Percentiles rank a stretch among this genome's conserved stretches.
Conservation (phyloP, 2,797 vertebrate species). For the Tachyglossus aculeatus region DNA sequence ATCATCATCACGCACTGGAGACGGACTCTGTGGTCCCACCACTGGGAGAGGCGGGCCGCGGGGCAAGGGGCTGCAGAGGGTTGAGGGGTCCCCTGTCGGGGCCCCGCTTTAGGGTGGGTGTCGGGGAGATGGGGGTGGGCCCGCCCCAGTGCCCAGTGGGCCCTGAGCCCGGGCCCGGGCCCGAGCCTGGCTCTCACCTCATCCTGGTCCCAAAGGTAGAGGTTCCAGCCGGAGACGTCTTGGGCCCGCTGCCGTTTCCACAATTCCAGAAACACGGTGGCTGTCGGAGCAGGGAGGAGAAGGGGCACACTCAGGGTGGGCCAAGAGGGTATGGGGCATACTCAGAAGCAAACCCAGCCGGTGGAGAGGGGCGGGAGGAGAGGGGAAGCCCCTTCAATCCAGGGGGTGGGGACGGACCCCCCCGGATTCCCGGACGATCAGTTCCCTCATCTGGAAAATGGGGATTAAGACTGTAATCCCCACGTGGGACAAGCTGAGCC, state of each 20-base stretch:
- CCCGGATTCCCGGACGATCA: no score
- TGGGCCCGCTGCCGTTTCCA: constrained; percentile 89
- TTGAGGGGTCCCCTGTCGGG: no score
- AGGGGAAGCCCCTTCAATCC: no score
- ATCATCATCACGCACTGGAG: no score
- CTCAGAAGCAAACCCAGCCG: no score
- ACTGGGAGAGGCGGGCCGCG: background rate
- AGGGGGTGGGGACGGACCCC: no score
- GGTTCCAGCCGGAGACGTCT: constrained; percentile 84
- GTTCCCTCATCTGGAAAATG: no score
- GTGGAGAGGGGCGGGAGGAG: no score
- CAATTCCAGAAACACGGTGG: constrained; percentile 92
- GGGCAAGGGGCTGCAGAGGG: background rate
- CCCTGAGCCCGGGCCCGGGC: background rate
- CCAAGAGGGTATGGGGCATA: no score
- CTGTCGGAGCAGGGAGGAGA: constrained; percentile 61
- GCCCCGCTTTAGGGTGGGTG: background rate
- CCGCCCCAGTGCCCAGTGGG: background rate
- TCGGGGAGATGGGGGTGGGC: background rate
- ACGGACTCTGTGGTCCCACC: background rate
- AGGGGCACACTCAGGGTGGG: accelerated
- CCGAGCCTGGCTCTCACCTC: constrained; percentile 77
- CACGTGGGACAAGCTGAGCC: no score
- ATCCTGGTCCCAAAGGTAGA: constrained; percentile 90
- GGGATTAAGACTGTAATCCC: no score